Evolutionary conservation across 1,140 invertebrate species (phyloP).

Genomic region (Tetraneura akinire): DNA sequence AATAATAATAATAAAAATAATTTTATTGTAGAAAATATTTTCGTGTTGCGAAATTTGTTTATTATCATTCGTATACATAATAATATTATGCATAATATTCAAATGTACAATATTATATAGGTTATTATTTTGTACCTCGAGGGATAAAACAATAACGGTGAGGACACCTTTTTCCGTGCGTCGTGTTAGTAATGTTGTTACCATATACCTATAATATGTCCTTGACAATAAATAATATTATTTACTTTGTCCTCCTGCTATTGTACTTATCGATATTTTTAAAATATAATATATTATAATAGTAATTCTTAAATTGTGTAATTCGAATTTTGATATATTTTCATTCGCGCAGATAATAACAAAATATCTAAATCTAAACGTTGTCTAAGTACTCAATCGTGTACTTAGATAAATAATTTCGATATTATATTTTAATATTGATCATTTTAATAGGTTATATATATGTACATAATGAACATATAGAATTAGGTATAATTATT

Average conservation of each 20-base stretch:
- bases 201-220: background rate
- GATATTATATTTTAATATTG: too few species aligned
- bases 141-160: background rate
- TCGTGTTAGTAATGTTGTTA: background rate
- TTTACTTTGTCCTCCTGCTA: background rate
- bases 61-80: too few species aligned
- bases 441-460: too few species aligned
- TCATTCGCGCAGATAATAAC: too few species aligned
- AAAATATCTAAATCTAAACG: too few species aligned
- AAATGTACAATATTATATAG: background rate
- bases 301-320: background rate
- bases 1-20: background rate
- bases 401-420: too few species aligned
- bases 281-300: background rate
- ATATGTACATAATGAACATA: too few species aligned
- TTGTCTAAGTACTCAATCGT: too few species aligned
- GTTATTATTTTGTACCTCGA: background rate
- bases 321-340: too few species aligned
- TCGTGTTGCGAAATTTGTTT: background rate
- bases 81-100: too few species aligned
- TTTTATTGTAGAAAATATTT: background rate
- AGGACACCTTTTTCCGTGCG: background rate
- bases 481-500: too few species aligned
- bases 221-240: slow-evolving; percentile 1
- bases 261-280: background rate